A percentile compares a stretch with the other conserved stretches of the same genome.
Conservation (phyloP, 2,888 invertebrate species). For the Autographa pulchrina region DNA sequence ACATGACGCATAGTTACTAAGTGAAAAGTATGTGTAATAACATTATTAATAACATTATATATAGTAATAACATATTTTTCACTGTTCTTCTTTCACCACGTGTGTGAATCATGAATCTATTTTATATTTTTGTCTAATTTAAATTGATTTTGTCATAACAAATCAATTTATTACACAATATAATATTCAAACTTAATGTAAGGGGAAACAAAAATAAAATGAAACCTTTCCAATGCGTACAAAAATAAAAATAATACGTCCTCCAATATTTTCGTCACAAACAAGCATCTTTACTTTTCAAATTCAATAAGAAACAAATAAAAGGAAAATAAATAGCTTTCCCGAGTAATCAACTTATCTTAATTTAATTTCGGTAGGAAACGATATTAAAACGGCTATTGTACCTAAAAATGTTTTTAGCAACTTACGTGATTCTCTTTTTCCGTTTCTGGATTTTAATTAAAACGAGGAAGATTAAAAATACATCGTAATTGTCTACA, state of each 20-base stretch:
- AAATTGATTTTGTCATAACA: too few species aligned
- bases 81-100: too few species aligned
- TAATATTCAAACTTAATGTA: not conserved
- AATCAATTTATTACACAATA: too few species aligned
- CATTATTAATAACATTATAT: too few species aligned
- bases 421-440: not conserved
- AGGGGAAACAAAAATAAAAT: slow-evolving; percentile 5
- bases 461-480: not conserved
- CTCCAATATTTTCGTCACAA: slow-evolving; percentile 7
- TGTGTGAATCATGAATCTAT: too few species aligned
- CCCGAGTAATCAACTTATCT: slow-evolving; percentile 13
- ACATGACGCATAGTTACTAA: too few species aligned
- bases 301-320: slow-evolving; percentile 26
- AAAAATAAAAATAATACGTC: slow-evolving; percentile 18
- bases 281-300: slow-evolving; percentile 14
- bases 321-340: slow-evolving; percentile 27
- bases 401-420: slow-evolving; percentile 6
- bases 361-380: slow-evolving; percentile 13
- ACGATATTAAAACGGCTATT: not conserved
- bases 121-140: too few species aligned
- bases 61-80: too few species aligned
- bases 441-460: not conserved
- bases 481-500: too few species aligned
- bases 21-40: too few species aligned
- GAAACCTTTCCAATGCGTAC: not conserved